Conservation (phyloP, 1,140 invertebrate genomes). For the Acromyrmex charruanus region DNA sequence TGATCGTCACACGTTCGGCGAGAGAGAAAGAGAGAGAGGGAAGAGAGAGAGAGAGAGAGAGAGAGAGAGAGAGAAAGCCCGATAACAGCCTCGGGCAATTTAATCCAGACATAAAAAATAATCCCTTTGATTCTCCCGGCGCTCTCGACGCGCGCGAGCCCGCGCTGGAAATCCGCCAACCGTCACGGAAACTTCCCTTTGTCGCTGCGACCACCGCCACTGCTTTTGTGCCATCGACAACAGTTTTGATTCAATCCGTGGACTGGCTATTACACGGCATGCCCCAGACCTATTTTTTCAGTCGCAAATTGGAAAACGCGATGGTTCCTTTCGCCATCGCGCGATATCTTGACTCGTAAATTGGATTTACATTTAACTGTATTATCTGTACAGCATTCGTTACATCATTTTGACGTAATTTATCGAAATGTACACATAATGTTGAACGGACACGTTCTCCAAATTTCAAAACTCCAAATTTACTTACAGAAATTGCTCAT, state of each 20-base stretch:
- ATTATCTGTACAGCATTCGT: background rate
- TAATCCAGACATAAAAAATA: conserved; percentile 78
- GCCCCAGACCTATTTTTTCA: conserved; percentile 48
- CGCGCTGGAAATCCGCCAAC: conserved; percentile 69
- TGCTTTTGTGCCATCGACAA: conserved; percentile 39
- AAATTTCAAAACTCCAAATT: background rate
- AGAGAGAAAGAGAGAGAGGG: conserved; percentile 13
- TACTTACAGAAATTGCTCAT: background rate
- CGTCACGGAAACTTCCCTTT: conserved; percentile 61
- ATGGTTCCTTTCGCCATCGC: background rate
- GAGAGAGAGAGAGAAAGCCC: background rate
- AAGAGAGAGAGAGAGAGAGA: background rate
- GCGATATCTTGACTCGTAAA: background rate
- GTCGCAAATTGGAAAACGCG: background rate
- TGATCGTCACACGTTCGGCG: conserved; percentile 72
- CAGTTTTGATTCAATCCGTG: conserved; percentile 57
- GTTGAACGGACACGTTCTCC: background rate
- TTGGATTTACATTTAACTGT: background rate
- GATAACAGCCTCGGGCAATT: conserved; percentile 74
- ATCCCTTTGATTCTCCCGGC: conserved; percentile 68
- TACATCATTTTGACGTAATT: background rate
- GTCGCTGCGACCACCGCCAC: conserved; percentile 43
- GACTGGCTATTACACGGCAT: background rate
- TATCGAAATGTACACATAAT: background rate
- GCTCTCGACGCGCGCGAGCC: conserved; percentile 50